Evolutionary conservation across 2,797 vertebrate species (phyloP).

Genomic region (Semaprochilodus insignis): DNA sequence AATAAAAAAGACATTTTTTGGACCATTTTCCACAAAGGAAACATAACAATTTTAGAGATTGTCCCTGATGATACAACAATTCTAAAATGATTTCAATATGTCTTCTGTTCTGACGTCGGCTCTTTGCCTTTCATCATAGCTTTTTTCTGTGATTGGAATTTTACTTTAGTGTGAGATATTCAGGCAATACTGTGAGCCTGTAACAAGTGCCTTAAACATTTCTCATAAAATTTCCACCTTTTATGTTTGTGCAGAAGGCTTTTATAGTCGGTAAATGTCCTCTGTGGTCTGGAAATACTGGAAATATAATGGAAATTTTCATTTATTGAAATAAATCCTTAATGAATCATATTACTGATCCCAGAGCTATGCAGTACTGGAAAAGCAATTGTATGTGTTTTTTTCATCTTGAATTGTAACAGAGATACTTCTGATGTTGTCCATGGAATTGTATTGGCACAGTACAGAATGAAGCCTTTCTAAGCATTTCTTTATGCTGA

Average conservation of each 20-base stretch:
- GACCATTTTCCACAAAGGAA: background rate
- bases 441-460: constrained; percentile 60
- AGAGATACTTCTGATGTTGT: constrained; percentile 17
- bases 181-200: background rate
- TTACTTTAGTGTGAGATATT: background rate
- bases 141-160: background rate
- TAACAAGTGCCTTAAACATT: constrained; percentile 2
- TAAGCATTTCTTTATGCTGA: constrained; percentile 52
- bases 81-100: constrained; percentile 27
- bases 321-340: constrained; percentile 6
- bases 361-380: constrained; percentile 9
- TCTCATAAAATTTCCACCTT: constrained; percentile 18
- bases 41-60: background rate
- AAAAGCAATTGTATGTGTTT: constrained; percentile 13
- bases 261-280: constrained; percentile 1
- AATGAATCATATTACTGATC: constrained; percentile 21
- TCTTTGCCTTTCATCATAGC: background rate
- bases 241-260: constrained; percentile 1
- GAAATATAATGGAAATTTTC: background rate
- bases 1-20: background rate
- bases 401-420: constrained; percentile 26
- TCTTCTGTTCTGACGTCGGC: background rate
- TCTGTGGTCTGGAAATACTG: background rate
- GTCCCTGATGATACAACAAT: constrained; percentile 17
- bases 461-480: constrained; percentile 47